phyloP scores from a whole-genome alignment of 2,888 invertebrate species.

The Papilio gigon region DNA sequence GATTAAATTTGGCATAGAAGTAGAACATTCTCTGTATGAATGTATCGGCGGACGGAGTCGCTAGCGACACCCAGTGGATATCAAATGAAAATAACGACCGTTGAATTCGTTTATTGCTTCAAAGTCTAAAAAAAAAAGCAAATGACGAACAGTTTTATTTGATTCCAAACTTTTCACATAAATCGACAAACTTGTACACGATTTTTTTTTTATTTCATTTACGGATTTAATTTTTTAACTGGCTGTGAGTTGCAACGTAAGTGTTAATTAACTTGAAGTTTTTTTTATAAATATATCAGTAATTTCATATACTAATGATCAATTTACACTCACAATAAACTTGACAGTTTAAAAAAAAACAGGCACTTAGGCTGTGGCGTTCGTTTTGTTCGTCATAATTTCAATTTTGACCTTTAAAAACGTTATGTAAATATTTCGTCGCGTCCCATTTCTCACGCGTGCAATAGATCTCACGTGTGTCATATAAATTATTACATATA shows the following conservation, averaged over 20 bases:
- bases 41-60: too few relatives aligned
- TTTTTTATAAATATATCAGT: too few relatives aligned
- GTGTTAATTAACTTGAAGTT: constrained; percentile 47
- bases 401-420: constrained; percentile 4
- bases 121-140: neutral
- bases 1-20: too few relatives aligned
- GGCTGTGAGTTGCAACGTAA: constrained; percentile 40
- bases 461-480: constrained; percentile 46
- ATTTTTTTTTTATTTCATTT: constrained; percentile 26
- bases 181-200: neutral
- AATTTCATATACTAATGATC: neutral
- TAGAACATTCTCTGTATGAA: too few relatives aligned
- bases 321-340: too few relatives aligned
- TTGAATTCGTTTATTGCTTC: neutral
- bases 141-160: neutral
- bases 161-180: neutral
- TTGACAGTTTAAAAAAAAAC: neutral
- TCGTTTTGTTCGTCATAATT: constrained; percentile 1
- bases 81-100: too few relatives aligned
- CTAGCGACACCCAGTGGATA: too few relatives aligned
- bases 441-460: constrained; percentile 43
- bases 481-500: constrained; percentile 48
- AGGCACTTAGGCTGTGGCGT: neutral
- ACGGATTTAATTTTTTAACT: constrained; percentile 11
- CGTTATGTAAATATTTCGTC: neutral